A percentile compares a stretch with the other conserved stretches of the same genome.
phyloP scores from a whole-genome alignment of 2,113 vertebrate genomes.

The Pterocles gutturalis region DNA sequence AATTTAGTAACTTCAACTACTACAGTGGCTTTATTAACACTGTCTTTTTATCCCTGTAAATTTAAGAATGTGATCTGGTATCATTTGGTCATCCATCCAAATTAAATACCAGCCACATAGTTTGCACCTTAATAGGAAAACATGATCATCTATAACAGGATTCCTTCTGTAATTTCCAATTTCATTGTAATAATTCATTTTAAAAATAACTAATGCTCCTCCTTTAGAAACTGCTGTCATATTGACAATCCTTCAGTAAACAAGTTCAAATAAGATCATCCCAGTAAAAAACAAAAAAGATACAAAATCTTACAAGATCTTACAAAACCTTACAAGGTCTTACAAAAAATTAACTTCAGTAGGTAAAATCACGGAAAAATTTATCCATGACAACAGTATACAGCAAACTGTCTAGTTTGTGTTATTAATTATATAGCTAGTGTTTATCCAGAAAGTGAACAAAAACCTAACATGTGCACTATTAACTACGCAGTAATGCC shows the following conservation, averaged over 20 bases:
- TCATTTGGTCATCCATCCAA: background rate
- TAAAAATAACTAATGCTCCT: background rate
- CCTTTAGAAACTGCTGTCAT: slow-evolving; percentile 4
- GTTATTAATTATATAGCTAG: background rate
- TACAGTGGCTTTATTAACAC: background rate
- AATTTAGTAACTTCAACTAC: slow-evolving; percentile 46
- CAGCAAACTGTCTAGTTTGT: background rate
- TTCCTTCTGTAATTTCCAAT: background rate
- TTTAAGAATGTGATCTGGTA: background rate
- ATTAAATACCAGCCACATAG: background rate
- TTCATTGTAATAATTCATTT: background rate
- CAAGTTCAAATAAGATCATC: slow-evolving; percentile 6
- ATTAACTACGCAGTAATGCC: background rate
- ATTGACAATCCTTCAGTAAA: slow-evolving; percentile 43
- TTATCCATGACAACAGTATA: background rate
- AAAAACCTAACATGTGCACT: background rate
- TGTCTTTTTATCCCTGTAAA: background rate
- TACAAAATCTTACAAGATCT: background rate
- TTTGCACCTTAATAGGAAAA: background rate
- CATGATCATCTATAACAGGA: background rate
- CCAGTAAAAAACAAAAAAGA: background rate
- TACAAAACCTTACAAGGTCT: background rate
- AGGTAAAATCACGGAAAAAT: background rate
- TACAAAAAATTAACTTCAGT: background rate
- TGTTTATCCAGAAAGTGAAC: background rate